Evolutionary conservation across 92 coral and sea anemone genomes (phyloP).

Genomic region (Actinernus sp.): DNA sequence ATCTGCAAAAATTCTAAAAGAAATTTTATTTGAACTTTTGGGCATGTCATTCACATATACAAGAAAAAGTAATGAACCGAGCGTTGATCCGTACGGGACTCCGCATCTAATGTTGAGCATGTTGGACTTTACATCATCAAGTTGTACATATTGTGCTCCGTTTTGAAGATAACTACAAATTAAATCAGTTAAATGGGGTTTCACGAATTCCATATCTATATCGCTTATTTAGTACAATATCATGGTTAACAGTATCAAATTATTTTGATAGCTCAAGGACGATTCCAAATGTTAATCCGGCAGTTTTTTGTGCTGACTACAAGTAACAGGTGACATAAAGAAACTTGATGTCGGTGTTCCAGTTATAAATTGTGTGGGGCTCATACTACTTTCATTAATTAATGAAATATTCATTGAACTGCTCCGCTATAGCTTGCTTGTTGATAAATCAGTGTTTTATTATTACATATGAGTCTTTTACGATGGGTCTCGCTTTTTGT

Average conservation of each 20-base stretch:
- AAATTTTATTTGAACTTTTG: constrained; percentile 36
- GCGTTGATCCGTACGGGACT: constrained; percentile 43
- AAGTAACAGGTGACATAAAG: too few relatives aligned
- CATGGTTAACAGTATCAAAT: too few relatives aligned
- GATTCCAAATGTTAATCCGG: too few relatives aligned
- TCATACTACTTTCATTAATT: too few relatives aligned
- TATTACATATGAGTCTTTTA: neutral
- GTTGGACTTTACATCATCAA: too few relatives aligned
- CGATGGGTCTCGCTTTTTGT: constrained; percentile 41
- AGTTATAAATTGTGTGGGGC: too few relatives aligned
- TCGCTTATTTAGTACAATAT: constrained; percentile 5
- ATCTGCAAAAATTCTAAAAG: constrained; percentile 65
- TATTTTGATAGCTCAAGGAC: constrained; percentile 8
- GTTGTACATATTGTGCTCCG: too few relatives aligned
- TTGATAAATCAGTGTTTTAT: neutral
- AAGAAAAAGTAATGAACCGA: constrained; percentile 54
- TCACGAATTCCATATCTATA: neutral
- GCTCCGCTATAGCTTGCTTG: constrained; percentile 15
- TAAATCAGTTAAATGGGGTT: neutral
- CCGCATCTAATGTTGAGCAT: too few relatives aligned
- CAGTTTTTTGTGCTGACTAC: neutral
- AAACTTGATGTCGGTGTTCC: too few relatives aligned
- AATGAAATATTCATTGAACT: constrained; percentile 20
- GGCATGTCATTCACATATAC: too few relatives aligned
- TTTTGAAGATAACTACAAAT: neutral